Conservation (phyloP, 2,113 vertebrate species). For the Grammomys dolichurus region DNA sequence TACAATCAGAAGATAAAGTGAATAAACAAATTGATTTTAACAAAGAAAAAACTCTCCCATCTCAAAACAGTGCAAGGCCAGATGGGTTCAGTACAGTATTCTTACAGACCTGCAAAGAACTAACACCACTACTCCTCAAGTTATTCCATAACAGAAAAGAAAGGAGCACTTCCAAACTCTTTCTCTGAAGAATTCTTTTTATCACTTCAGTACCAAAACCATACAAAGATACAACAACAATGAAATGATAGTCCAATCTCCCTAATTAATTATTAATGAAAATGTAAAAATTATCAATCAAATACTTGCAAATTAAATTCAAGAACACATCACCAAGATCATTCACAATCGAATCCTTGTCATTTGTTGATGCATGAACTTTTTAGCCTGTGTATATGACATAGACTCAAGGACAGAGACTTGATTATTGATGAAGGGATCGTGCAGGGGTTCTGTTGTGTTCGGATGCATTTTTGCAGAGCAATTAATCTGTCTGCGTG, state of each 20-base stretch:
- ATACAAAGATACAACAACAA: not conserved
- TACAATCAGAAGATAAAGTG: no score
- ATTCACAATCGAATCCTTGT: not conserved
- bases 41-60: not conserved
- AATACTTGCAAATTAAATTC: not conserved
- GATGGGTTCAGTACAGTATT: not conserved
- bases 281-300: not conserved
- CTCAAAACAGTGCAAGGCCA: not conserved
- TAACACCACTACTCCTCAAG: not conserved
- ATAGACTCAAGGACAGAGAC: not conserved
- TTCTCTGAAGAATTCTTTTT: not conserved
- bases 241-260: not conserved
- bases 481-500: slow-evolving; percentile 78
- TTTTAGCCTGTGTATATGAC: not conserved
- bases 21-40: not conserved
- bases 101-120: not conserved
- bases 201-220: not conserved
- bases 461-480: slow-evolving; percentile 73
- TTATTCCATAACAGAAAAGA: not conserved
- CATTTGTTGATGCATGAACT: not conserved
- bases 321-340: not conserved
- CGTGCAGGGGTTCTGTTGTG: slow-evolving; percentile 79
- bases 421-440: slow-evolving; percentile 63
- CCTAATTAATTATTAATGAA: no score
- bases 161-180: not conserved